A percentile compares a stretch with the other conserved stretches of the same genome.
These are phyloP conservation scores for Nibea albiflora DNA, from an alignment of 2,113 vertebrate species.

Conservation along the genomic window DNA sequence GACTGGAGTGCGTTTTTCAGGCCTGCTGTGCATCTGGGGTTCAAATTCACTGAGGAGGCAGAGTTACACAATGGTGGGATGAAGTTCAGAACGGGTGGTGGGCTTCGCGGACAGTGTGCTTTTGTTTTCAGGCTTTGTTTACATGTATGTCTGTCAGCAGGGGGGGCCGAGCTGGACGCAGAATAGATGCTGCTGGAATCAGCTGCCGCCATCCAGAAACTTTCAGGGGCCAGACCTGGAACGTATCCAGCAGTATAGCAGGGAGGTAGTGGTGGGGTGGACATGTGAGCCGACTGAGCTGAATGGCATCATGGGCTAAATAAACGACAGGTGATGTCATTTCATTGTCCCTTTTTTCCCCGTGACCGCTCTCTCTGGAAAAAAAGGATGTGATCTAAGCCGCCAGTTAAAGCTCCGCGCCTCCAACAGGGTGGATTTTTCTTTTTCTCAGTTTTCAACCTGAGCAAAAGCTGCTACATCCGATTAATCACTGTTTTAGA, in stretches of 20 bases:
- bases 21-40: slow-evolving; percentile 5
- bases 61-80: slow-evolving; percentile 46
- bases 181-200: slow-evolving; percentile 59
- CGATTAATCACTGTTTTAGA: background rate
- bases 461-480: no score
- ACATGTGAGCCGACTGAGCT: slow-evolving; percentile 21
- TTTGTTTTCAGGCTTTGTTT: slow-evolving; percentile 63
- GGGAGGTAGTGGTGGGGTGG: background rate
- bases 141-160: slow-evolving; percentile 53
- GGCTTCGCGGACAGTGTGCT: background rate
- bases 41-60: slow-evolving; percentile 23
- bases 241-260: background rate
- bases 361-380: background rate
- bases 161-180: slow-evolving; percentile 45
- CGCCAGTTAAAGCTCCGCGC: background rate
- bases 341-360: slow-evolving; percentile 42
- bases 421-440: background rate
- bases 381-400: slow-evolving; percentile 41
- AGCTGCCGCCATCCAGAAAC: slow-evolving; percentile 35
- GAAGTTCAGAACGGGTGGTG: slow-evolving; percentile 5
- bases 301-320: slow-evolving; percentile 35
- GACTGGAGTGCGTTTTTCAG: slow-evolving; percentile 20
- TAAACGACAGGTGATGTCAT: slow-evolving; percentile 67
- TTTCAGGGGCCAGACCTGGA: background rate
- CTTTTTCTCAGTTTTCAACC: no score